Percentiles rank a stretch among this genome's conserved stretches.
phyloP scores from a whole-genome alignment of 2,888 invertebrate species.

The Drosophila imparisetae region DNA sequence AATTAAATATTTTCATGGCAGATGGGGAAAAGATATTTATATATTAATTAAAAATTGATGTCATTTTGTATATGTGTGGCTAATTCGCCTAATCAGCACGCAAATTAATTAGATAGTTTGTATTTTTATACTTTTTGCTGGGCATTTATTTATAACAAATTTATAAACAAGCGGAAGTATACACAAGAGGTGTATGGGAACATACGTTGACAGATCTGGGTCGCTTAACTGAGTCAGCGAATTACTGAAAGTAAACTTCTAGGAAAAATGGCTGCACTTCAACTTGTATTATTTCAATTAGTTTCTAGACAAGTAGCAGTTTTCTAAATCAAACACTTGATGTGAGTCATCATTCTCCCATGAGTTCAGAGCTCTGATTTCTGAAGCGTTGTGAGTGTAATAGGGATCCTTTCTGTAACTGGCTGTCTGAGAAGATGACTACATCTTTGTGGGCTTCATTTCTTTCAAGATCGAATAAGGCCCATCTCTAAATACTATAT shows the following conservation, averaged over 20 bases:
- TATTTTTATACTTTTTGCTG: not conserved
- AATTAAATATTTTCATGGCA: slow-evolving; percentile 2
- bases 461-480: not conserved
- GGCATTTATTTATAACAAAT: not conserved
- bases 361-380: not conserved
- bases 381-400: not conserved
- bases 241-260: slow-evolving; percentile 4
- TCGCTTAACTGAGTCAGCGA: slow-evolving; percentile 12
- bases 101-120: not conserved
- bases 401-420: not conserved
- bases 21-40: not conserved
- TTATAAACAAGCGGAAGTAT: no score
- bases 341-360: slow-evolving; percentile 50
- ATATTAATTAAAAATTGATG: not conserved
- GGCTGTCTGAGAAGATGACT: not conserved
- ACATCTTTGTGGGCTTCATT: not conserved
- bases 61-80: not conserved
- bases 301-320: slow-evolving; percentile 33
- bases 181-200: not conserved
- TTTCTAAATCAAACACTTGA: slow-evolving; percentile 24
- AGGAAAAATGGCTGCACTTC: slow-evolving; percentile 1
- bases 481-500: not conserved
- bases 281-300: slow-evolving; percentile 1
- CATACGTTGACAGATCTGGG: not conserved
- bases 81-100: not conserved